Conservation (phyloP, 2,888 invertebrate genomes). For the Hermodice carunculata region DNA sequence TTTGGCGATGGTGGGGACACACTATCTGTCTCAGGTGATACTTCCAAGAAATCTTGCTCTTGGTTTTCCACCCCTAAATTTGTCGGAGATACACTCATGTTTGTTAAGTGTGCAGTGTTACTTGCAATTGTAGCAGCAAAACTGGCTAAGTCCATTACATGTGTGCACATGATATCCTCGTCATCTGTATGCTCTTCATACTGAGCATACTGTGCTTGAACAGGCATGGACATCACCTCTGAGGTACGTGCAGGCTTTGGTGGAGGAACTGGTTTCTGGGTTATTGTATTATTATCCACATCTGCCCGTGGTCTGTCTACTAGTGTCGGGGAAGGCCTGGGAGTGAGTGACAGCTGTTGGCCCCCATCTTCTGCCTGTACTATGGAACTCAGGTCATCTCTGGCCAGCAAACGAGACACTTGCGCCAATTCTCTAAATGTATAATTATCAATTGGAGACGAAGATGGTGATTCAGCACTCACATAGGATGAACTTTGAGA, state of each 20-base stretch:
- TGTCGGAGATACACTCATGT: slow-evolving; percentile 65
- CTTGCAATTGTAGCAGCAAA: slow-evolving; percentile 68
- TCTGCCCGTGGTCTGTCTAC: slow-evolving; percentile 2
- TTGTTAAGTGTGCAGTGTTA: slow-evolving; percentile 66
- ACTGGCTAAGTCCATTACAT: slow-evolving; percentile 59
- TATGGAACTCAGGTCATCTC: too few relatives aligned
- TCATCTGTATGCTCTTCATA: slow-evolving; percentile 21
- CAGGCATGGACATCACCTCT: too few relatives aligned
- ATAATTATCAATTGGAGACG: too few relatives aligned
- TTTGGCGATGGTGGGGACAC: slow-evolving; percentile 35
- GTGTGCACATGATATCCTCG: slow-evolving; percentile 1
- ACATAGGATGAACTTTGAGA: too few relatives aligned
- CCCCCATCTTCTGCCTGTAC: too few relatives aligned
- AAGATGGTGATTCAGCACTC: too few relatives aligned
- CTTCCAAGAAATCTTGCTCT: slow-evolving; percentile 25
- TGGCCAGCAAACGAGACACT: too few relatives aligned
- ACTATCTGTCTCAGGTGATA: slow-evolving; percentile 53
- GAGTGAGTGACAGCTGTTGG: too few relatives aligned
- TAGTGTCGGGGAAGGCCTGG: too few relatives aligned
- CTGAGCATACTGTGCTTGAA: too few relatives aligned
- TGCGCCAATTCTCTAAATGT: too few relatives aligned
- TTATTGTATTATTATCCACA: not conserved
- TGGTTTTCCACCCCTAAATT: slow-evolving; percentile 37
- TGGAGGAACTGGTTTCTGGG: slow-evolving; percentile 23
- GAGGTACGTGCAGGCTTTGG: slow-evolving; percentile 32